Percentiles rank a stretch among this genome's conserved stretches.
Evolutionary conservation across 2,888 invertebrate species (phyloP).

Genomic region (Neuroscelio doddi): DNA sequence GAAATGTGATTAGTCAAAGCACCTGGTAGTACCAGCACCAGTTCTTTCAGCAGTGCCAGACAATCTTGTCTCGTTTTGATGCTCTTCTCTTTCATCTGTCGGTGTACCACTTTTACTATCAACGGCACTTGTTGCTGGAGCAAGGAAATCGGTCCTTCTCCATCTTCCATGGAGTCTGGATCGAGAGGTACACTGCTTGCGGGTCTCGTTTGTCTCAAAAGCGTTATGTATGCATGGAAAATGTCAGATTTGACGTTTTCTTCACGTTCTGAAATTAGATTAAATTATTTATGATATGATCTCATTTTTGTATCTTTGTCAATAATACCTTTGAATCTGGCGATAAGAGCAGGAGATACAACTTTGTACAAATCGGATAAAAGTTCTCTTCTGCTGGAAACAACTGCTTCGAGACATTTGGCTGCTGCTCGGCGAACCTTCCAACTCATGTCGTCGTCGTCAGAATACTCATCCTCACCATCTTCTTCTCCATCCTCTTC

Average conservation of each 20-base stretch:
- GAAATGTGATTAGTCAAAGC: conserved; percentile 89
- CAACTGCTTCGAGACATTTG: conserved; percentile 96
- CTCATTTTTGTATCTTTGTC: too few relatives aligned
- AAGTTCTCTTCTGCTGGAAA: conserved; percentile 93
- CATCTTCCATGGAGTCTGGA: conserved; percentile 82
- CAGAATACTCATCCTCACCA: conserved; percentile 94
- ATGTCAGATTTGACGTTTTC: conserved; percentile 99
- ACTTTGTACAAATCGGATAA: conserved; percentile 90
- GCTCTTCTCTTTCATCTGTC: conserved; percentile 88
- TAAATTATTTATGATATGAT: too few relatives aligned
- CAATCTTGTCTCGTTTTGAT: conserved; percentile 94
- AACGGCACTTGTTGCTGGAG: conserved; percentile 79
- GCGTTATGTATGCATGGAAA: conserved; percentile 94
- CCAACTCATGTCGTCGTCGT: conserved; percentile 99
- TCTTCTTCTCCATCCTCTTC: conserved; percentile 79
- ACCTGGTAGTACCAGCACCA: conserved; percentile 91
- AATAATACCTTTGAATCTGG: conserved; percentile 87
- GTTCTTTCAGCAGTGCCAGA: conserved; percentile 90
- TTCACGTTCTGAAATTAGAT: conserved; percentile 85
- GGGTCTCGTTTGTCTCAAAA: conserved; percentile 91
- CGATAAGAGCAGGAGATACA: conserved; percentile 93
- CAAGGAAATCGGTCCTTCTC: conserved; percentile 79
- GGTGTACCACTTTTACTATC: conserved; percentile 91
- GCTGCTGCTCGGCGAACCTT: conserved; percentile 97
- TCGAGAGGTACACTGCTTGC: conserved; percentile 78